Conservation (phyloP, 2,888 invertebrate genomes). For the Aphrophora alni region DNA sequence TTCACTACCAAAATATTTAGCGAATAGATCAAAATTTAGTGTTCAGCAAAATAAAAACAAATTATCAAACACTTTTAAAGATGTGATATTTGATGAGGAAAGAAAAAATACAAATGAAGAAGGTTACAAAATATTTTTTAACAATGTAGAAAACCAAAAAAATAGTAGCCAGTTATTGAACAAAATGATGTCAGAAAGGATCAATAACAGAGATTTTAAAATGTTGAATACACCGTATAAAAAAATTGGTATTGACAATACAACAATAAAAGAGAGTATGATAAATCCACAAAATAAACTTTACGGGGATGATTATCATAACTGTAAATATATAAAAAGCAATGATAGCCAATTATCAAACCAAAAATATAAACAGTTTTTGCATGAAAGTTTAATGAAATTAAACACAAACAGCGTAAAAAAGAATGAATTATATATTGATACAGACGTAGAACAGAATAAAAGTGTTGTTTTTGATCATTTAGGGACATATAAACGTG, state of each 20-base stretch:
- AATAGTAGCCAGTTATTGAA: not conserved
- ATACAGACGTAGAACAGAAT: not conserved
- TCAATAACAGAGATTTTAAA: not conserved
- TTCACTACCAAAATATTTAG: not conserved
- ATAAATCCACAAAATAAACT: no score
- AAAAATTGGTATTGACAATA: not conserved
- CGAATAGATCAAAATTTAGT: not conserved
- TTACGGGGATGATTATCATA: no score
- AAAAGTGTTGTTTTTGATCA: not conserved
- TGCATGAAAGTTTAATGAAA: not conserved
- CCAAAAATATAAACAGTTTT: not conserved
- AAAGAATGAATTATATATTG: not conserved
- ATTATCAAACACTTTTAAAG: not conserved
- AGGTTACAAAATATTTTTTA: not conserved
- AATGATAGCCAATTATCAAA: not conserved
- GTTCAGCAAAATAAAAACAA: not conserved
- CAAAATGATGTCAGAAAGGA: not conserved
- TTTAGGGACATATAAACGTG: not conserved
- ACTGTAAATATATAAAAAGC: no score
- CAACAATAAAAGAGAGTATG: not conserved
- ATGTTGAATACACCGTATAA: not conserved
- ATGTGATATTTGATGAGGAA: not conserved
- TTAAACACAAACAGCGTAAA: not conserved
- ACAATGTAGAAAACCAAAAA: not conserved
- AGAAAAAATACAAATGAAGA: not conserved